Percentiles rank a stretch among this genome's conserved stretches.
Conservation (phyloP, 1,140 invertebrate species). For the Planococcus citri region DNA sequence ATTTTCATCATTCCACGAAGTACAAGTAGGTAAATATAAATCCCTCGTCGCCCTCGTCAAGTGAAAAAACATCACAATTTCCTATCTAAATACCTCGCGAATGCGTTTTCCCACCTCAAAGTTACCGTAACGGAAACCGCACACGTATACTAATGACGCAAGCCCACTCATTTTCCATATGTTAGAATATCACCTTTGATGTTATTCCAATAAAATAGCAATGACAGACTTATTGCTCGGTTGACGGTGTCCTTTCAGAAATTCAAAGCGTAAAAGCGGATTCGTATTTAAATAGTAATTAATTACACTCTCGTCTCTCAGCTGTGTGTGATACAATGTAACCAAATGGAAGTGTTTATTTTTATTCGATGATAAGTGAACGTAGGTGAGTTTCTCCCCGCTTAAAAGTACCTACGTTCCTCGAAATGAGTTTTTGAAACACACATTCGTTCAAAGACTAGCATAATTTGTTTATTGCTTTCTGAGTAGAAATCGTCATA, state of each 20-base stretch:
- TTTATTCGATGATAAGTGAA: background rate
- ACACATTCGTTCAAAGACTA: background rate
- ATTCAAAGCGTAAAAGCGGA: background rate
- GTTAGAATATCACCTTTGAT: background rate
- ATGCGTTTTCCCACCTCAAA: background rate
- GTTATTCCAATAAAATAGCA: background rate
- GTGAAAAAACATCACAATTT: background rate
- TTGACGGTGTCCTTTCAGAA: background rate
- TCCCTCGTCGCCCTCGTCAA: background rate
- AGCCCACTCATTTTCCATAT: background rate
- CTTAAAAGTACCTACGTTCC: too few relatives aligned
- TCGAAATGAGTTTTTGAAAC: too few relatives aligned
- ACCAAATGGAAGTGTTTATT: background rate
- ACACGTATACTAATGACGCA: background rate
- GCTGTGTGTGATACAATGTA: background rate
- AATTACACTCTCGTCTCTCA: background rate
- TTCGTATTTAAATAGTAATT: background rate
- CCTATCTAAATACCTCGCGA: background rate
- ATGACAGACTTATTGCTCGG: background rate
- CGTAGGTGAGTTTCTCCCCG: too few relatives aligned
- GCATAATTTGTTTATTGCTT: background rate
- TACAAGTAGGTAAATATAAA: too few relatives aligned
- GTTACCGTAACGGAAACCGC: background rate
- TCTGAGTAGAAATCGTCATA: background rate
- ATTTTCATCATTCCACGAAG: too few relatives aligned